Base-by-base conservation (phyloP, 2,113 vertebrate species). In the Gambusia affinis region DNA sequence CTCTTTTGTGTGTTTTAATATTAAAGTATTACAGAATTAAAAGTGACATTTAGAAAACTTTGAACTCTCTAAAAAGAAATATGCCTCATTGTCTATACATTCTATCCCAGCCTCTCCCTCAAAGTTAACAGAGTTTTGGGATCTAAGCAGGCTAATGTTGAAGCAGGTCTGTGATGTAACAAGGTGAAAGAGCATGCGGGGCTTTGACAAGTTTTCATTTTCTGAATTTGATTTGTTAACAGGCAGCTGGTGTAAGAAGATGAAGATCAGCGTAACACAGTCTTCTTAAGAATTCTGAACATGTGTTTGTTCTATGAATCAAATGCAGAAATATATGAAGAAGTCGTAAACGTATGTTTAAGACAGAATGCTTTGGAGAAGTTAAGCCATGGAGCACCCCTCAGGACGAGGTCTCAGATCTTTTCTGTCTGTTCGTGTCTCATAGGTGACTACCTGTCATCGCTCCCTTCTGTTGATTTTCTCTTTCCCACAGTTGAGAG, bases 381-480 rank as follows among this genome's bases (percentile, higher is more conserved):
- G 83, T 82, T 85, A 76, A 88, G 87, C 83, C 78, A 79, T 79
- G 82, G 85, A 83, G 73, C 68, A 78, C 76, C 86, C 47, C 72
- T 64, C 83, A 86, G 74, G 86, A 87, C 61, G 67, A 76, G 72
- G 42, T 86, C 80, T 91, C 82, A 80, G 71, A 86, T 85, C 80
- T 81, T 80, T 86, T 79, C 70, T 64, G 74, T 65, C 75, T 87
- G 78, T 71, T 80, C 70, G 76, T 35, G 71, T 90, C 90, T 93
- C 89, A 68, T 76, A 83, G 84, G 83, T 70, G 89, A 85, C 72
- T 78, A 72, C 88, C 91, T 89, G 87, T 89, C 82, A 90, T 85
- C 78, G 76, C 87, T 72, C 68, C 82, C 70, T 80, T 76, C 85
- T 79, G 76, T 78, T 85, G 80, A 80, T 83, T 70, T 76, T 76